Base-by-base conservation (phyloP, 2,888 invertebrate genomes). In the Cryptocheilus praepositus region DNA sequence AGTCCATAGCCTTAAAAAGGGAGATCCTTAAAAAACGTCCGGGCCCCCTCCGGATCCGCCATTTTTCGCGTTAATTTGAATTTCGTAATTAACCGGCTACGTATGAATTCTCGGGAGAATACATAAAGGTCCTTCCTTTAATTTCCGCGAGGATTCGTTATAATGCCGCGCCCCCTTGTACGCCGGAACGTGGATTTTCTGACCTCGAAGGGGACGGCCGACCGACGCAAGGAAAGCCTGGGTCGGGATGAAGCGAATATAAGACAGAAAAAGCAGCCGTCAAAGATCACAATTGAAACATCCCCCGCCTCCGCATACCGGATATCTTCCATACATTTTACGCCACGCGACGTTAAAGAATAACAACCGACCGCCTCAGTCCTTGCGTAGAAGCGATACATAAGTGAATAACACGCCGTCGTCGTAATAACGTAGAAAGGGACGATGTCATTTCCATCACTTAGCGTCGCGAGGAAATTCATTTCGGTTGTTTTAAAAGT, bases 61-160 rank as follows among this genome's bases (percentile, higher is more conserved):
- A 85, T 88, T 87, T 88, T 88, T 87, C 86, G 85, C 86, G 86
- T 88, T 88, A 88, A 88, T 88, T 88, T 88, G 86, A 88, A 88
- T 88, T 88, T 87, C 83, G 85, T 88, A 88, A 88, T 88, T 88
- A 87, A 81, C 76, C 82, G 81, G 78, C 81, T 80, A 83, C 81
- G 81, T 79, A 81, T 80, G 76, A 81, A 82, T 77, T 79, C 82
- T 81, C 83, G 67, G 74, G 84, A 81, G 82, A 82, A 84, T 81
- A 85, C 83, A 84, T 83, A 84, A 84, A 83, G 81, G 82, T 83
- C 83, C 81, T 79, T 82, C 84, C 81, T 83, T 84, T 83, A 85
- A 86, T 86, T 84, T 83, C 83, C 82, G 77, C 81, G 83, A 85
- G 83, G 82, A 85, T 85, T 85, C 84, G 79, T 79, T 79, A 79